Evolutionary conservation across 2,113 vertebrate species (phyloP).

Genomic region (Muscicapa adusta): DNA sequence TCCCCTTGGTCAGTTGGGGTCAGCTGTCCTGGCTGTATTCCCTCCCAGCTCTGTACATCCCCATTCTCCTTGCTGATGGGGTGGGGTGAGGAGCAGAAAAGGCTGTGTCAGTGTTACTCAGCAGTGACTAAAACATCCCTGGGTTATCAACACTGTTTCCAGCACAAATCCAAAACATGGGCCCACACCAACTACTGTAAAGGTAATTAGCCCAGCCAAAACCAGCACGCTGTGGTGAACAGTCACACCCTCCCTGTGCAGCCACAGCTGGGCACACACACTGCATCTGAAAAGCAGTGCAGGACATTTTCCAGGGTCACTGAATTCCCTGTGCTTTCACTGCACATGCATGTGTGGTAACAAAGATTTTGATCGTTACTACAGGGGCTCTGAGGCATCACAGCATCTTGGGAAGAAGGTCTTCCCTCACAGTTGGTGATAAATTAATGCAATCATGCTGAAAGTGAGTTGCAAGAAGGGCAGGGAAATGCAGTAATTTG

Average conservation of each 20-base stretch:
- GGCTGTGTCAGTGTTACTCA: not conserved
- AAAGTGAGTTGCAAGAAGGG: not conserved
- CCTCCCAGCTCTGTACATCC: not conserved
- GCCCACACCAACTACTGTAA: not conserved
- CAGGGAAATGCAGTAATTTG: not conserved
- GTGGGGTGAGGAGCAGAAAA: not conserved
- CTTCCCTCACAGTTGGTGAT: not conserved
- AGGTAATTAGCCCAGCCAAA: not conserved
- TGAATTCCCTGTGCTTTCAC: not conserved
- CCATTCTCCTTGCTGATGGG: not conserved
- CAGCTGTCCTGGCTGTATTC: not conserved
- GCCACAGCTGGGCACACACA: not conserved
- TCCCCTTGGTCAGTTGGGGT: not conserved
- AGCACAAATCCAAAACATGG: not conserved
- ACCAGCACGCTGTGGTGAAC: accelerated
- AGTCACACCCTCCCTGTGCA: too few species aligned
- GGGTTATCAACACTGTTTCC: not conserved
- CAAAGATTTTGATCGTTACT: not conserved
- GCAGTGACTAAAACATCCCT: not conserved
- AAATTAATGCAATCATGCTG: not conserved
- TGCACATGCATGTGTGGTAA: not conserved
- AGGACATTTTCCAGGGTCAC: not conserved
- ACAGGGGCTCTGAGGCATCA: not conserved
- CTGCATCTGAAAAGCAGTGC: accelerated
- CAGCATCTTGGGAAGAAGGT: not conserved